A percentile compares a stretch with the other conserved stretches of the same genome.
phyloP scores from a whole-genome alignment of 2,888 invertebrate species.

The Patella ulyssiponensis region DNA sequence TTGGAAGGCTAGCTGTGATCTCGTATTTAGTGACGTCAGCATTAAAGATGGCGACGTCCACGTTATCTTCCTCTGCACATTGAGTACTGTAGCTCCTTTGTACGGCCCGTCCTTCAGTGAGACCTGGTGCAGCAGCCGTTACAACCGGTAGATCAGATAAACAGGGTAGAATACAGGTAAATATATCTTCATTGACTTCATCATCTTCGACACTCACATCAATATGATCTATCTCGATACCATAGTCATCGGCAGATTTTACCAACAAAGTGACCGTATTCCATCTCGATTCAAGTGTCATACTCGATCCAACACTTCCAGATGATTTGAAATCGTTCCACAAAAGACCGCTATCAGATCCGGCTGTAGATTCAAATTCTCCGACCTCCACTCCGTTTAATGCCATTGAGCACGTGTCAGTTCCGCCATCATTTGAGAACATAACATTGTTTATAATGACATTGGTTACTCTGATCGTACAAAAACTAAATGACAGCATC shows the following conservation, averaged over 20 bases:
- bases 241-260: constrained; percentile 36
- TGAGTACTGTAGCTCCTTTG: constrained; percentile 51
- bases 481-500: constrained; percentile 35
- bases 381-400: constrained; percentile 37
- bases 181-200: constrained; percentile 43
- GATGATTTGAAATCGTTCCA: constrained; percentile 19
- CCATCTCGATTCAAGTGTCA: constrained; percentile 34
- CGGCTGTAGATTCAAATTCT: constrained; percentile 24
- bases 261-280: constrained; percentile 39
- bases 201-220: constrained; percentile 44
- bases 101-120: constrained; percentile 20
- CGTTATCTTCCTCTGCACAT: constrained; percentile 57
- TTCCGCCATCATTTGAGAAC: constrained; percentile 47
- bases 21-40: constrained; percentile 36
- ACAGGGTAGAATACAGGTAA: constrained; percentile 46
- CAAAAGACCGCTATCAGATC: background rate
- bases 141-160: constrained; percentile 39
- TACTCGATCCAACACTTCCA: constrained; percentile 40
- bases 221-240: constrained; percentile 49
- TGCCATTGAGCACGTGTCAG: constrained; percentile 35
- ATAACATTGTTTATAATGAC: constrained; percentile 33
- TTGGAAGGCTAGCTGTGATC: constrained; percentile 48
- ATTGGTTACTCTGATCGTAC: constrained; percentile 36
- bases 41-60: constrained; percentile 50
- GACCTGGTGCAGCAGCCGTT: constrained; percentile 14